These are phyloP conservation scores for Drosophila peninsularis DNA, from an alignment of 2,888 invertebrate genomes.

Conservation along the genomic window DNA sequence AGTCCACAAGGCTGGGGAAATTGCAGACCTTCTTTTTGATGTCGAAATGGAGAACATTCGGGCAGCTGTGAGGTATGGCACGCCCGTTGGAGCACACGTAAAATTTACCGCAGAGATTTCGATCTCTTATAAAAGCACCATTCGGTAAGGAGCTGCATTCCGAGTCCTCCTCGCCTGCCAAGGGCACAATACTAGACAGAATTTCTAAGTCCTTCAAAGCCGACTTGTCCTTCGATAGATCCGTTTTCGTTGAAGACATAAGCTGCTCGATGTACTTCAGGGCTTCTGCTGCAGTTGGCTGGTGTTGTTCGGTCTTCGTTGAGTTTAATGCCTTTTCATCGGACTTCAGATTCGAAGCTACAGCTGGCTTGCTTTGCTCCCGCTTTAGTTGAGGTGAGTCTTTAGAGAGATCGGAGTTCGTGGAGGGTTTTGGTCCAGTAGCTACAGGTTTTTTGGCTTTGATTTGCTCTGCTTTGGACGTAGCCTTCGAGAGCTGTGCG, in stretches of 20 bases:
- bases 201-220: not conserved
- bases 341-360: too few relatives aligned
- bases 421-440: not conserved
- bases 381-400: not conserved
- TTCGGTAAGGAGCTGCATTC: slow-evolving; percentile 38
- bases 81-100: slow-evolving; percentile 58
- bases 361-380: not conserved
- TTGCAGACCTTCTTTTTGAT: slow-evolving; percentile 53
- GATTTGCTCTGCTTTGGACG: not conserved
- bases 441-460: not conserved
- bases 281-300: not conserved
- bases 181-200: not conserved
- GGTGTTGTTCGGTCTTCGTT: not conserved
- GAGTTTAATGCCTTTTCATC: too few relatives aligned
- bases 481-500: not conserved
- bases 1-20: slow-evolving; percentile 57
- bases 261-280: not conserved
- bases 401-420: not conserved
- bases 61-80: slow-evolving; percentile 48
- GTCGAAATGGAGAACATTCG: slow-evolving; percentile 53
- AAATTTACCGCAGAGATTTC: slow-evolving; percentile 44
- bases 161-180: not conserved
- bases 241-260: not conserved
- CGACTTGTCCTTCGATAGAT: not conserved
- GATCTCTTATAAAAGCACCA: slow-evolving; percentile 51